Conservation (phyloP, 2,113 vertebrate species). For the Turdus rufiventris region DNA sequence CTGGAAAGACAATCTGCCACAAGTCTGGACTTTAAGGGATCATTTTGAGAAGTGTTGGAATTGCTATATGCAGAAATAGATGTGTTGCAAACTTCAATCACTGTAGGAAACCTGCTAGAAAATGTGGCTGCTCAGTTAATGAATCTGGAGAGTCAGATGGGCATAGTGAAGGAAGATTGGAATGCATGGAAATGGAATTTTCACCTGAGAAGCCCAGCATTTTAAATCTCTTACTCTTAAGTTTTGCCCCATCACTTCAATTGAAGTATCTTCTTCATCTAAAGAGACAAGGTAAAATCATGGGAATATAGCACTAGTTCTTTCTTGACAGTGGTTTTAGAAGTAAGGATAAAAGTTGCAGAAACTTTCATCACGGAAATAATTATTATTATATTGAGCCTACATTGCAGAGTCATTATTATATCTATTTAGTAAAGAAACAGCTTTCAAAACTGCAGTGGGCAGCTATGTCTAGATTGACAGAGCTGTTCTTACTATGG, state of each 20-base stretch:
- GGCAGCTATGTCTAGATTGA: background rate
- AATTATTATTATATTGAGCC: background rate
- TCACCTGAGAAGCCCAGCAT: conserved; percentile 1
- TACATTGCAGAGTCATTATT: background rate
- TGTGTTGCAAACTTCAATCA: conserved; percentile 64
- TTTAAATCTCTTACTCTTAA: background rate
- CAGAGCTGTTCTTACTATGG: background rate
- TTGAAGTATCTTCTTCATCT: background rate
- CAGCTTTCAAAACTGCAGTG: background rate
- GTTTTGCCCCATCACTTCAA: background rate
- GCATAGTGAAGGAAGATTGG: background rate
- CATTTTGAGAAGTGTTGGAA: conserved; percentile 66
- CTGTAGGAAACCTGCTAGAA: conserved; percentile 59
- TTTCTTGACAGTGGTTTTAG: background rate
- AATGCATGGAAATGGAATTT: conserved; percentile 22
- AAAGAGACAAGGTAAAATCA: background rate
- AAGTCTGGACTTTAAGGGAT: conserved; percentile 65
- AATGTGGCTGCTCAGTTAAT: conserved; percentile 69
- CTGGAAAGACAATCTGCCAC: conserved; percentile 68
- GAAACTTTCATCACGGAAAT: background rate
- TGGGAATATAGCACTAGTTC: background rate
- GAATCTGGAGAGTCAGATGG: conserved; percentile 65
- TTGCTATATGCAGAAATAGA: conserved; percentile 63
- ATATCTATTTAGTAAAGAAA: background rate
- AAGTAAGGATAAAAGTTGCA: background rate